Evolutionary conservation across 2,113 vertebrate genomes (phyloP), one percentile per base, ranked within the genome.

Genomic region (Engraulis encrasicolus): DNA sequence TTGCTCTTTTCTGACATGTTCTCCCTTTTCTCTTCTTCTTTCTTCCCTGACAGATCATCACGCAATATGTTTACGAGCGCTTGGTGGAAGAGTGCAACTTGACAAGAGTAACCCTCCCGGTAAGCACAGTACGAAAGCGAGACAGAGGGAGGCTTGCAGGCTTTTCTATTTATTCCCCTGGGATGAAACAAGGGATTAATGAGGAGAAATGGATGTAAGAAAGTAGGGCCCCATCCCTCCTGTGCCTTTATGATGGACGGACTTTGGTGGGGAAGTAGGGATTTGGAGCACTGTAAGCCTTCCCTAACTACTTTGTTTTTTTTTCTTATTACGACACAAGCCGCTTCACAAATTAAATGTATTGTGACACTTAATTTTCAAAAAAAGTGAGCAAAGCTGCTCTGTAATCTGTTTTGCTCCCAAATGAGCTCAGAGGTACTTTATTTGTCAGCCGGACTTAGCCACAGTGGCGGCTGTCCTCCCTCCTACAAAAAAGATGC

Each of bases 81-180:
- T 90, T 99, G 93, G 96, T 98, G 92, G 96, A 95, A n/a, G 96
- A 97, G 88, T 99, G 97, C 93, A 96, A 96, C 92, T 95, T 99
- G 96, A 96, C 95, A 90, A 99, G 96, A 95, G 93, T 95, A 87
- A 96, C 94, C 90, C 93, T 99, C 50, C 98, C 98, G 85, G 98
- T 99, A 96, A 98, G 98, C 97, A 92, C 80, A 19, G 81, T 83
- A 12, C n/a, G n/a, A n/a, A 36, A 88, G 34, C 48, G 37, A 80
- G 15, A 77, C 80, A 12, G 11, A 84, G 50, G 78, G 82, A 85
- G 91, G 92, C 37, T 84, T 40, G 36, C 86, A 85, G 66, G 1
- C 31, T 89, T 90, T 91, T 81, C 78, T 87, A 92, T 92, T 90
- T 82, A 80, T 89, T 85, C 87, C 88, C 94, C 94, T 92, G 90